Percentiles rank a stretch among this genome's conserved stretches.
Evolutionary conservation across 2,113 vertebrate species (phyloP).

Genomic region (Elgaria multicarinata): DNA sequence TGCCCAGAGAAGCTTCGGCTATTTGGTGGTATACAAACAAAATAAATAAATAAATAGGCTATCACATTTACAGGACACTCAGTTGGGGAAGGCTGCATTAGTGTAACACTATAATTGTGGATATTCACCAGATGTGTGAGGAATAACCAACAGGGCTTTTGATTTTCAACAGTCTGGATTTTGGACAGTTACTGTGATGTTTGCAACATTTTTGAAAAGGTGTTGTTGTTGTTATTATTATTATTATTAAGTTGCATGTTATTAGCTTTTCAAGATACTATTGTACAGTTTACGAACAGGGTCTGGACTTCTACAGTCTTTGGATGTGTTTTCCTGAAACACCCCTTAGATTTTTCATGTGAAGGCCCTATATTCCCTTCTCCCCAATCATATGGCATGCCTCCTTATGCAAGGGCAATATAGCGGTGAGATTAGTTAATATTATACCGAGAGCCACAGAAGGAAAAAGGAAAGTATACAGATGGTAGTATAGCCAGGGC

Average conservation of each 20-base stretch:
- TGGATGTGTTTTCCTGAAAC: not conserved
- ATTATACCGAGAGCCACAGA: not conserved
- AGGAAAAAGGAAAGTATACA: not conserved
- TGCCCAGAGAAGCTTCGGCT: too few species aligned
- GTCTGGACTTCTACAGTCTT: not conserved
- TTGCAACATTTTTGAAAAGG: not conserved
- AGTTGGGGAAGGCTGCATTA: not conserved
- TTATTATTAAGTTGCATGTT: not conserved
- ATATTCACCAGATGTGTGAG: not conserved
- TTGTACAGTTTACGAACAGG: not conserved
- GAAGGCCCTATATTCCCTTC: not conserved
- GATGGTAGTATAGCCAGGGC: not conserved
- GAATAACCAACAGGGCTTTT: not conserved
- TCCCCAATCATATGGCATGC: not conserved
- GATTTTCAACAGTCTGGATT: not conserved
- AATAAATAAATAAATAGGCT: too few species aligned
- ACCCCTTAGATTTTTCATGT: not conserved
- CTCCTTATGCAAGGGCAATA: not conserved
- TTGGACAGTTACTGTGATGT: not conserved
- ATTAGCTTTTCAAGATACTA: not conserved
- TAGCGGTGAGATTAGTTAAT: not conserved
- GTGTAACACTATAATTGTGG: not conserved
- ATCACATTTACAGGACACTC: not conserved
- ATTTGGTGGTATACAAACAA: too few species aligned
- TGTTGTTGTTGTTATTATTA: not conserved